phyloP scores from a whole-genome alignment of 2,113 vertebrate genomes.

The Psammodynastes pulverulentus region DNA sequence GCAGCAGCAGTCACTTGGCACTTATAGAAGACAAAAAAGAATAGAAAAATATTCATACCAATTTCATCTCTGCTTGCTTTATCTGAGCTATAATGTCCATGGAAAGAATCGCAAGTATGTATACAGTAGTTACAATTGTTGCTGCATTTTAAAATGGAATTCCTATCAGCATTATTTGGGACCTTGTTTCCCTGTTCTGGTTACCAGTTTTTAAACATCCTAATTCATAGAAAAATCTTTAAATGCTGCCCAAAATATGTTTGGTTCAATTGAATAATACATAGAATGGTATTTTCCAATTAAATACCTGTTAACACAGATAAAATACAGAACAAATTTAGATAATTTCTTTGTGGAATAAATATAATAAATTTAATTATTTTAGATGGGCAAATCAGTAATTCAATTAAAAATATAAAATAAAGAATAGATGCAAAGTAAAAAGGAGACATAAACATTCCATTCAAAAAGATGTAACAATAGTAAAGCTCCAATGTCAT shows the following conservation, averaged over 20 bases:
- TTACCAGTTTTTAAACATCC: not conserved
- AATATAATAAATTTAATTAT: not conserved
- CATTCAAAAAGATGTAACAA: not conserved
- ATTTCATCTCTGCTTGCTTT: not conserved
- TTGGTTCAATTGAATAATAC: not conserved
- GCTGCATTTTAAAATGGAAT: not conserved
- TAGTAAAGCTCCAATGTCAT: not conserved
- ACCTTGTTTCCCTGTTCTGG: not conserved
- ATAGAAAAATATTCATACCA: not conserved
- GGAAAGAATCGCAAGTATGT: not conserved
- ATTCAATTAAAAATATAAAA: not conserved
- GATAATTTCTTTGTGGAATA: not conserved
- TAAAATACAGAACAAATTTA: not conserved
- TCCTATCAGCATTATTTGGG: not conserved
- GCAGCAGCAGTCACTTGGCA: not conserved
- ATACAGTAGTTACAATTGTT: not conserved
- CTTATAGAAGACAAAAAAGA: not conserved
- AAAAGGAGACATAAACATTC: not conserved
- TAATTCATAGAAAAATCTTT: not conserved
- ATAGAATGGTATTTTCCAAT: not conserved
- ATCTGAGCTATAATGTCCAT: not conserved
- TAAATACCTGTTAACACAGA: not conserved
- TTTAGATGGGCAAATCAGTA: not conserved
- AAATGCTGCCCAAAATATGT: not conserved
- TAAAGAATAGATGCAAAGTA: not conserved